Conservation (phyloP, 2,888 invertebrate species). For the Drosophila infuscata region DNA sequence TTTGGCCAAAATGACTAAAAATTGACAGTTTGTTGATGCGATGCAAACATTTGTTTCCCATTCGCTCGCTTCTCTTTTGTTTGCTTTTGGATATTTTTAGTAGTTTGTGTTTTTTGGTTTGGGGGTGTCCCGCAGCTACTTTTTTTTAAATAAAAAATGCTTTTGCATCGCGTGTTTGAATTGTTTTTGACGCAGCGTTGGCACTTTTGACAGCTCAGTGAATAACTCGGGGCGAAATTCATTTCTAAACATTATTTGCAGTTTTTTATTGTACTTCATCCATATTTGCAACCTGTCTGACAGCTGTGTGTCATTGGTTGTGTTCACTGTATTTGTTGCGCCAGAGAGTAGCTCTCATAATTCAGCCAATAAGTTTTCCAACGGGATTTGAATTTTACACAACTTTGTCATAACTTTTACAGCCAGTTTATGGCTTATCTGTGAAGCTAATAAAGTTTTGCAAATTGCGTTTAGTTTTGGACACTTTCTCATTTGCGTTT, state of each 20-base stretch:
- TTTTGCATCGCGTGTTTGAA: constrained; percentile 26
- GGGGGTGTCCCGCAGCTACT: constrained; percentile 8
- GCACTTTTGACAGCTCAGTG: constrained; percentile 53
- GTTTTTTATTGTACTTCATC: neutral
- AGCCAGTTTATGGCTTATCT: constrained; percentile 34
- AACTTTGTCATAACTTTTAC: constrained; percentile 49
- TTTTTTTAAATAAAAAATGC: constrained; percentile 36
- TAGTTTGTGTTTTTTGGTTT: neutral
- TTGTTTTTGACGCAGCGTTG: constrained; percentile 52
- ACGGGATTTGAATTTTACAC: constrained; percentile 45
- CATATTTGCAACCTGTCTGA: constrained; percentile 1
- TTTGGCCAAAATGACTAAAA: constrained; percentile 58
- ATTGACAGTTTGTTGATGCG: constrained; percentile 52
- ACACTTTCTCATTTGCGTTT: constrained; percentile 34
- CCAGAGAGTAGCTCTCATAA: constrained; percentile 2
- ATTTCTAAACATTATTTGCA: constrained; percentile 11
- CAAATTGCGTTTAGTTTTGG: constrained; percentile 19
- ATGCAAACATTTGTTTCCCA: constrained; percentile 43
- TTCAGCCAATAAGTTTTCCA: constrained; percentile 37
- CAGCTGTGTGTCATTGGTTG: constrained; percentile 17
- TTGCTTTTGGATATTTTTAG: constrained; percentile 8
- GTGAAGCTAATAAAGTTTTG: constrained; percentile 44
- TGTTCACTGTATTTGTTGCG: constrained; percentile 17
- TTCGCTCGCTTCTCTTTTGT: neutral
- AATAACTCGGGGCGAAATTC: constrained; percentile 25